Conservation (phyloP, 2,888 invertebrate genomes). For the Hermaeophaga mercurialis region DNA sequence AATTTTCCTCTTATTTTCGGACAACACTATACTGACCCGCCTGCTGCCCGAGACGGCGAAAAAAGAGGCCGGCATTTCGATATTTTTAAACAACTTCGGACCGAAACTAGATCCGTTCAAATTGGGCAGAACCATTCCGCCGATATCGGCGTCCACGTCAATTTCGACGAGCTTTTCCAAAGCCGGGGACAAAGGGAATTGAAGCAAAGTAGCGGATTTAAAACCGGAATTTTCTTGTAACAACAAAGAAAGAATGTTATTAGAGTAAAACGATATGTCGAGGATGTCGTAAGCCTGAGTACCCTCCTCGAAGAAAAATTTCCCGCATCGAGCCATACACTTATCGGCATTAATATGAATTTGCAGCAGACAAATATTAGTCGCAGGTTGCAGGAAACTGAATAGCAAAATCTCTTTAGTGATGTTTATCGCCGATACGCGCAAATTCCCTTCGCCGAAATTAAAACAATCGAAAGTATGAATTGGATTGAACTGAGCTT, state of each 20-base stretch:
- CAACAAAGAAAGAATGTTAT: slow-evolving; percentile 73
- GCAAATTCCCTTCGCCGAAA: slow-evolving; percentile 49
- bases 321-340: slow-evolving; percentile 58
- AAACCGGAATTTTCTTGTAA: slow-evolving; percentile 60
- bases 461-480: slow-evolving; percentile 58
- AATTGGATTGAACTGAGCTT: slow-evolving; percentile 65
- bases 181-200: slow-evolving; percentile 43
- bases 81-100: slow-evolving; percentile 61
- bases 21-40: slow-evolving; percentile 84
- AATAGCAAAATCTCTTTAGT: slow-evolving; percentile 61
- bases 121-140: slow-evolving; percentile 55
- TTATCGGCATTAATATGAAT: slow-evolving; percentile 54
- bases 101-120: slow-evolving; percentile 64
- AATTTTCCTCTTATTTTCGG: slow-evolving; percentile 79
- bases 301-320: slow-evolving; percentile 61
- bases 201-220: slow-evolving; percentile 46
- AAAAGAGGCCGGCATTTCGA: slow-evolving; percentile 69
- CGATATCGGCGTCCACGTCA: slow-evolving; percentile 34
- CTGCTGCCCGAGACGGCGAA: slow-evolving; percentile 85
- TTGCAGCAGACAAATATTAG: slow-evolving; percentile 62
- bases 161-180: slow-evolving; percentile 50
- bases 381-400: slow-evolving; percentile 59
- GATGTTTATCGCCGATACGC: slow-evolving; percentile 61
- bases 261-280: slow-evolving; percentile 79
- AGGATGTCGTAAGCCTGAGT: slow-evolving; percentile 60